Conservation (phyloP, 2,113 vertebrate species). For the Ondatra zibethicus region DNA sequence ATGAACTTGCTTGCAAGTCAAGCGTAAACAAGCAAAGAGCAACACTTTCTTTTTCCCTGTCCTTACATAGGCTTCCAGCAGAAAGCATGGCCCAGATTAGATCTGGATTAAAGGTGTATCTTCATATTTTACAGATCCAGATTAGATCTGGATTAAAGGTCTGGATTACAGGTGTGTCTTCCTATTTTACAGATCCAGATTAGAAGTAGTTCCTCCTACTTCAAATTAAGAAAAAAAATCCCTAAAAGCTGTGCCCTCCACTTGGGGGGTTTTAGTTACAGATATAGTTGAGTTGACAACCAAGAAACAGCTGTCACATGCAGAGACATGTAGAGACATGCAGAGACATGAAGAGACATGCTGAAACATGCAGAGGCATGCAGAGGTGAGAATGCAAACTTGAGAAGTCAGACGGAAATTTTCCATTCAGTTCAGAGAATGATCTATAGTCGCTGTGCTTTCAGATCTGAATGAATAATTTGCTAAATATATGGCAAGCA, state of each 20-base stretch:
- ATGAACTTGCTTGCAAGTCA: not conserved
- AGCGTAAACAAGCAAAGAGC: not conserved
- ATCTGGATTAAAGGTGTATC: not conserved
- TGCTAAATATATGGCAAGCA: not conserved
- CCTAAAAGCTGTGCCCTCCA: not conserved
- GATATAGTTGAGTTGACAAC: not conserved
- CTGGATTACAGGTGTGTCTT: not conserved
- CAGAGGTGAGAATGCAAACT: not conserved
- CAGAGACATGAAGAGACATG: too few species aligned
- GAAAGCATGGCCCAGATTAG: not conserved
- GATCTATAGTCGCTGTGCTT: not conserved
- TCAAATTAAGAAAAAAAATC: not conserved
- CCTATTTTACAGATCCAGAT: not conserved
- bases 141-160: not conserved
- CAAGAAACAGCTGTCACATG: not conserved
- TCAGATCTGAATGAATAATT: not conserved
- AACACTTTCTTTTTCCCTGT: not conserved
- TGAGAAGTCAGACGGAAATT: not conserved
- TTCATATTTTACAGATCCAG: not conserved
- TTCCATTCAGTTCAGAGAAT: not conserved
- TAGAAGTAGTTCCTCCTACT: not conserved
- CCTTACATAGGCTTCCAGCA: not conserved
- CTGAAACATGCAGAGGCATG: not conserved
- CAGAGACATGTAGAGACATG: not conserved
- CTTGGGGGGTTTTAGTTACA: not conserved